These are phyloP conservation scores for Muscicapa comitata DNA, from an alignment of 2,797 vertebrate genomes.

Conservation along the genomic window DNA sequence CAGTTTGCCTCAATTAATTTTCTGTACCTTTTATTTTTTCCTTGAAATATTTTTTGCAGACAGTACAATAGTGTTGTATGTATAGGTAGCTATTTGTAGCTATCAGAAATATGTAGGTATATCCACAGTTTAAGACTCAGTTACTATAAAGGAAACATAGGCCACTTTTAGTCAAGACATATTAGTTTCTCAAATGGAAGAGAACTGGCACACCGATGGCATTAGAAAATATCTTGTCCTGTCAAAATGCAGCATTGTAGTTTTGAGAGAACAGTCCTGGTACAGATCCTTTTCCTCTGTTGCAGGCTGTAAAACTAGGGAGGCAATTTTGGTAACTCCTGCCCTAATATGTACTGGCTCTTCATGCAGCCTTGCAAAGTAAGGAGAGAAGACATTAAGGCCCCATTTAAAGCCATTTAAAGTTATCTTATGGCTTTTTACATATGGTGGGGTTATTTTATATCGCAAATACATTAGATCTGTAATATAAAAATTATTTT, in stretches of 20 bases:
- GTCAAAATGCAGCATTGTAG: accelerated
- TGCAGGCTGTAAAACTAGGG: not conserved
- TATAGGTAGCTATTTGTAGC: not conserved
- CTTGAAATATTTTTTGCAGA: not conserved
- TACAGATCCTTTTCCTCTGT: not conserved
- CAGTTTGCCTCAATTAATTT: not conserved
- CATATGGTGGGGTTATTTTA: not conserved
- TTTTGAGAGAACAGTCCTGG: not conserved
- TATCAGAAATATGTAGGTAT: not conserved
- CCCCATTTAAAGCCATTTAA: not conserved
- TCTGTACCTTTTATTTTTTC: not conserved
- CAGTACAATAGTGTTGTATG: not conserved
- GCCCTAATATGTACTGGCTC: not conserved
- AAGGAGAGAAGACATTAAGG: not conserved
- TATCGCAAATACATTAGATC: not conserved
- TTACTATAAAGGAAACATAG: not conserved
- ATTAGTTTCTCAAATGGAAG: not conserved
- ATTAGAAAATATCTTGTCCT: not conserved
- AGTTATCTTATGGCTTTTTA: not conserved
- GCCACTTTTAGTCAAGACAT: not conserved
- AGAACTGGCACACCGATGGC: not conserved
- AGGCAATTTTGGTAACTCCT: not conserved
- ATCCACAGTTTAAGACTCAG: not conserved
- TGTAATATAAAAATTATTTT: not conserved
- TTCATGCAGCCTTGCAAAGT: not conserved